Base-by-base conservation (phyloP, 2,888 invertebrate genomes). In the Schizotus pectinicornis region DNA sequence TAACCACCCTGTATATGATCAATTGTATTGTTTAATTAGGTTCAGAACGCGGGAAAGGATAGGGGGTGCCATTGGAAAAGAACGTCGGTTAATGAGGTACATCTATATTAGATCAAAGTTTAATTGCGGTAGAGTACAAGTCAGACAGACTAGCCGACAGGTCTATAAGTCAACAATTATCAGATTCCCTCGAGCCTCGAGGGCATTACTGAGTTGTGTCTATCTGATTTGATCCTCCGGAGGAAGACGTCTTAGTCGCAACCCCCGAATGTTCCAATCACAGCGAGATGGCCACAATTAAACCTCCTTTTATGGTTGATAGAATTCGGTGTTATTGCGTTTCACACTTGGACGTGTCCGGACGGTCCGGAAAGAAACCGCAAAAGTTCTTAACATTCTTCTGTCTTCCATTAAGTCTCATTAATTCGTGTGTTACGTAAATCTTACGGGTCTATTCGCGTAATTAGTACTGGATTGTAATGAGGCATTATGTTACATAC, bases 121-220 rank as follows among this genome's bases (percentile, higher is more conserved):
- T 70, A 71, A 72, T 69, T 66, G 69, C 49, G 48, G 56, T 33
- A 49, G 54, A 56, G 65, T 63, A 66, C 65, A 66, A 65, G 62
- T 59, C 63, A 65, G 73, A 74, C 74, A 70, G 71, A 74, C 65
- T 69, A 74, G 72, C 71, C 74, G 77, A 75, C 76, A 72, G 73
- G 71, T 69, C 72, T 74, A 76, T 76, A 76, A 75, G 76, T 77
- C 77, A 77, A 77, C 75, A 77, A 77, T 77, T 77, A 77, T 75
- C 74, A 70, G 69, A 73, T 71, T 76, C 77, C 75, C 75, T 56
- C 56, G 70, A 67, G 73, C 58, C 63, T 47, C 63, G 64, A 65
- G 59, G 61, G 64, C 66, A 68, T 69, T 68, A 66, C 64, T 51
- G 59, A 67, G 65, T 59, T 67, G 34, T 43, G 48, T 47, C 51